Evolutionary conservation across 2,888 invertebrate species (phyloP), one percentile per base, ranked within the genome.

Genomic region (Pherbina coryleti): DNA sequence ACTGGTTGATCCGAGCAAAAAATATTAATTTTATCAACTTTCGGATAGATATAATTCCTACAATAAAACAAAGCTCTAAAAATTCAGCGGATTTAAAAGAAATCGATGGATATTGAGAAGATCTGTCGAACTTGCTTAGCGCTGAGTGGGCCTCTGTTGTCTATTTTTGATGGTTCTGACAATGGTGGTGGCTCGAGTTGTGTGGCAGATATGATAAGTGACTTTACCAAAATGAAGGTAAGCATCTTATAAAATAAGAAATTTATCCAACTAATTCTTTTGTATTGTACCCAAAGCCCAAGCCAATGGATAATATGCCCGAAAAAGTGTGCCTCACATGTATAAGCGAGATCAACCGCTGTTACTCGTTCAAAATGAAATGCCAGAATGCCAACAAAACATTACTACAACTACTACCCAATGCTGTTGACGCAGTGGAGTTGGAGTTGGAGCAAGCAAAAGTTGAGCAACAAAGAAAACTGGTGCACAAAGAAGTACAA

Each of bases 301-400:
- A 83, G 3, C 83, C 81, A n/a, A 78, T 83, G 5, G 90, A 90
- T 78, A 88, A 88, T 28, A 78, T 90, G 62, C 90, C 90, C 3
- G 84, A 84, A 17, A 88, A 86, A 71, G 89, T 90, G 0, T 90
- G 90, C 71, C 80, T 88, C 0, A 80, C 82, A 5, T 90, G 90
- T 78, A 86, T 90, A 5, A 87, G 88, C 55, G 89, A 90, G 79
- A 90, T 90, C 3, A 89, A 89, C 82, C 86, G 86, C 3, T 89
- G 89, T 57, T 88, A 85, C 66, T 85, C 89, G 0, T 90, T 90
- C 74, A 90, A 90, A 80, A 85, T 88, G 14, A 89, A 88, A 78
- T 90, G 90, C 69, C 88, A 89, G 73, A 89, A 85, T 51, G 88
- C 90, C 0, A 88, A 88, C 51, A 84, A 85, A 37, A 88, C 89